Percentiles rank a stretch among this genome's conserved stretches.
Conservation (phyloP, 2,113 vertebrate species). For the Eclectus roratus region DNA sequence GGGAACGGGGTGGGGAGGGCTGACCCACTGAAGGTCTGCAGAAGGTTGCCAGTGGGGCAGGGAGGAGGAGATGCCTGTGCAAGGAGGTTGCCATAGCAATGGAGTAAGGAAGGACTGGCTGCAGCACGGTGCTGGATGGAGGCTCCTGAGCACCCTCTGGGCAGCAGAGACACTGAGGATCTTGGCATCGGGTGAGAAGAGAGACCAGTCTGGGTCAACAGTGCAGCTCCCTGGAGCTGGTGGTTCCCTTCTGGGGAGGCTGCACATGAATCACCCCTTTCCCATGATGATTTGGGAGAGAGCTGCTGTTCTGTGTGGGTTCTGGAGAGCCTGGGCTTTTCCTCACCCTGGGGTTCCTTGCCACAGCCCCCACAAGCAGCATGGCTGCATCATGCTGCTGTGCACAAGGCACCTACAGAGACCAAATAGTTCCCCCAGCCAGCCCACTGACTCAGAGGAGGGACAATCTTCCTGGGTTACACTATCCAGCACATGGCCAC, state of each 20-base stretch:
- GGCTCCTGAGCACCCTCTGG: background rate
- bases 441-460: accelerated
- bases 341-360: background rate
- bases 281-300: background rate
- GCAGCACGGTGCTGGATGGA: background rate
- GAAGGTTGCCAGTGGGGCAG: background rate
- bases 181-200: accelerated
- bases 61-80: background rate
- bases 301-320: background rate
- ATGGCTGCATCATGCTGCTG: background rate
- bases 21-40: background rate
- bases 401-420: background rate
- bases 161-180: background rate
- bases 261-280: background rate
- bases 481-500: background rate
- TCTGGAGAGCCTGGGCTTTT: background rate
- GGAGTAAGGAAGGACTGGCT: background rate
- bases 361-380: background rate
- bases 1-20: background rate
- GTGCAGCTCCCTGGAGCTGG: background rate
- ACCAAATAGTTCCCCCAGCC: accelerated
- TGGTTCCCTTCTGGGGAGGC: background rate
- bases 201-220: background rate
- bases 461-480: background rate
- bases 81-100: conserved; percentile 47